Conservation (phyloP, 2,888 invertebrate species). For the Agriopis leucophaearia region DNA sequence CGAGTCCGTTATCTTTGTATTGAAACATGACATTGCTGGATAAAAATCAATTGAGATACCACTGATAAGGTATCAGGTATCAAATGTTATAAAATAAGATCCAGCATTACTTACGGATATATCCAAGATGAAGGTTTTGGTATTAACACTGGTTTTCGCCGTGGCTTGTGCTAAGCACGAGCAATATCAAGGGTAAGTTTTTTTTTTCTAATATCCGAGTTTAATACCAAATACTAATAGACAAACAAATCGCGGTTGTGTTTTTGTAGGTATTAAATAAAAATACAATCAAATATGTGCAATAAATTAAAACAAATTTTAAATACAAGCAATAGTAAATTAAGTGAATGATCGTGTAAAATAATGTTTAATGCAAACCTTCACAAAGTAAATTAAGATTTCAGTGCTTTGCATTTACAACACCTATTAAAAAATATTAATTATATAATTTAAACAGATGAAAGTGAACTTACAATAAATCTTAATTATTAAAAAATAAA, state of each 20-base stretch:
- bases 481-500: too few species aligned
- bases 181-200: constrained; percentile 66
- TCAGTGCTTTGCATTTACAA: too few species aligned
- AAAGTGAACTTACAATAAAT: too few species aligned
- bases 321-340: too few species aligned
- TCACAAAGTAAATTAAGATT: too few species aligned
- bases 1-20: constrained; percentile 9
- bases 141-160: constrained; percentile 57
- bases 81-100: constrained; percentile 36
- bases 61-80: constrained; percentile 33
- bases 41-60: constrained; percentile 16
- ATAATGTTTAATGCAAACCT: too few species aligned
- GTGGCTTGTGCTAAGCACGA: constrained; percentile 71
- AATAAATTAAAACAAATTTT: too few species aligned
- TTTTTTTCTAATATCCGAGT: background rate
- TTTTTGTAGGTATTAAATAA: background rate
- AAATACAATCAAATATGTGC: background rate
- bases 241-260: too few species aligned
- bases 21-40: constrained; percentile 11
- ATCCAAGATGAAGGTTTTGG: constrained; percentile 60
- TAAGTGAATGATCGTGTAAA: too few species aligned
- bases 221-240: background rate
- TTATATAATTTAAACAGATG: too few species aligned
- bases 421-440: too few species aligned
- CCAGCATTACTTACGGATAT: constrained; percentile 11